A percentile compares a stretch with the other conserved stretches of the same genome.
Evolutionary conservation across 2,888 invertebrate species (phyloP).

Genomic region (Tortricodes alternella): DNA sequence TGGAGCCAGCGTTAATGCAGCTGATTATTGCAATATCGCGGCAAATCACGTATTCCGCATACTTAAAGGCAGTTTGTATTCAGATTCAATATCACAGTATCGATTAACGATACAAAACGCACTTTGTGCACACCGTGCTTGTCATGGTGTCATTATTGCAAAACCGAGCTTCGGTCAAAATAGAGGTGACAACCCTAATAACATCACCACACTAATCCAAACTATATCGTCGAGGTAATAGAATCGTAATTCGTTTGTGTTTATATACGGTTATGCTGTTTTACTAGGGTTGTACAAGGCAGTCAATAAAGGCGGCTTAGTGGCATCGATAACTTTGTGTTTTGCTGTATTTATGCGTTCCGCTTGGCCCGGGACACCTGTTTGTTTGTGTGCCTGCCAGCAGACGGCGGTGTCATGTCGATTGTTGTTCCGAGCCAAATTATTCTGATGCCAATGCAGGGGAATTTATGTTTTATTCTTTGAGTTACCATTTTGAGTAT

Average conservation of each 20-base stretch:
- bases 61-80: conserved; percentile 60
- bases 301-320: conserved; percentile 78
- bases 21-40: conserved; percentile 29
- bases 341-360: conserved; percentile 72
- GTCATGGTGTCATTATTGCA: conserved; percentile 70
- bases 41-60: conserved; percentile 39
- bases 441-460: neutral
- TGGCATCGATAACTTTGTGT: conserved; percentile 77
- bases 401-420: conserved; percentile 37
- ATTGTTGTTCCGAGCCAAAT: conserved; percentile 35
- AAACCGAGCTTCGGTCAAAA: conserved; percentile 55
- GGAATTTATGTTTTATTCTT: neutral
- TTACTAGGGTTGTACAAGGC: conserved; percentile 53
- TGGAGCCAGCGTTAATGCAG: neutral
- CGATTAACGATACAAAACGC: conserved; percentile 68
- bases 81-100: conserved; percentile 52
- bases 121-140: conserved; percentile 58
- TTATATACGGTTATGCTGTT: conserved; percentile 44
- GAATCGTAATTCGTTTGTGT: conserved; percentile 40
- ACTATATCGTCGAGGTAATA: conserved; percentile 35
- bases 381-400: conserved; percentile 48
- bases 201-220: conserved; percentile 31
- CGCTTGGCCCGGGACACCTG: conserved; percentile 67
- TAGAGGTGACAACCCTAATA: conserved; percentile 45
- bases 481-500: too few species aligned